Evolutionary conservation across 2,113 vertebrate species (phyloP), one percentile per base, ranked within the genome.

Genomic region (Ctenomys sociabilis): DNA sequence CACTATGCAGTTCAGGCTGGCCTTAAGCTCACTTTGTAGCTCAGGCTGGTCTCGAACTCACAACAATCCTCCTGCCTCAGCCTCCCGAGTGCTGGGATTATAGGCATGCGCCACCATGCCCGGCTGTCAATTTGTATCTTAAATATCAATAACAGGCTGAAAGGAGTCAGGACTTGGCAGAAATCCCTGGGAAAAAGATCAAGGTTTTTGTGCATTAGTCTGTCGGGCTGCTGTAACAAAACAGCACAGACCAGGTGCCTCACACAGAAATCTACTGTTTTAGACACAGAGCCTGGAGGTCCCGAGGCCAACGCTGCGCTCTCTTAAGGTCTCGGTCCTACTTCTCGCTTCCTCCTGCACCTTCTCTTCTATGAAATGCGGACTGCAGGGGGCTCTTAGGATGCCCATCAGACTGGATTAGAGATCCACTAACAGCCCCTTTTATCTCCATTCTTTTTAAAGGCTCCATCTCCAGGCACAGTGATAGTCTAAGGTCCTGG

Each of bases 51-150:
- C n/a, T n/a, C n/a, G n/a, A n/a, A n/a, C n/a, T n/a, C n/a, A n/a
- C n/a, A n/a, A n/a, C n/a, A n/a, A n/a, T n/a, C n/a, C n/a, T n/a
- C n/a, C n/a, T n/a, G n/a, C n/a, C n/a, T n/a, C n/a, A n/a, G n/a
- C n/a, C n/a, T n/a, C n/a, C n/a, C n/a, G n/a, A n/a, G n/a, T n/a
- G n/a, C n/a, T n/a, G n/a, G n/a, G n/a, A n/a, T n/a, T n/a, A n/a
- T n/a, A n/a, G n/a, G n/a, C n/a, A n/a, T n/a, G n/a, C n/a, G n/a
- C n/a, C n/a, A n/a, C n/a, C n/a, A n/a, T n/a, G n/a, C n/a, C n/a
- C n/a, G n/a, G n/a, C n/a, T n/a, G 64, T 70, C 59, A 64, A 84
- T 83, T 70, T 92, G 22, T 59, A 81, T 73, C 87, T 87, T 73
- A 59, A 90, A 70, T 92, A 52, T 13, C 4, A 28, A 81, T 37